Evolutionary conservation across 2,888 invertebrate species (phyloP).

Genomic region (Cybosia mesomella): DNA sequence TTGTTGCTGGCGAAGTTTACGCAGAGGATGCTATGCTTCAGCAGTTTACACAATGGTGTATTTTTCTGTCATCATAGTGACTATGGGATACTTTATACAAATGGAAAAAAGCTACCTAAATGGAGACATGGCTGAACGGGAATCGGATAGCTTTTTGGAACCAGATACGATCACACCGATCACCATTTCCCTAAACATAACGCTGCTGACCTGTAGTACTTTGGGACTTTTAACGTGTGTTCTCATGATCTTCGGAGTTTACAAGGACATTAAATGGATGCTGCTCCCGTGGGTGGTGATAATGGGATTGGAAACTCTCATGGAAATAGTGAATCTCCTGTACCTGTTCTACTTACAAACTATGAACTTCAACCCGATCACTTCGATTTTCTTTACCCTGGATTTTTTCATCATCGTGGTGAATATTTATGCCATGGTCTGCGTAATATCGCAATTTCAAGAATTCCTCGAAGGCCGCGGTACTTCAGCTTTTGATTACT

Average conservation of each 20-base stretch:
- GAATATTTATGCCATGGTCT: constrained; percentile 93
- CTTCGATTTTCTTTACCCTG: constrained; percentile 91
- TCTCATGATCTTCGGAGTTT: constrained; percentile 89
- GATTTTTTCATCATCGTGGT: constrained; percentile 92
- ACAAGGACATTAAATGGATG: constrained; percentile 89
- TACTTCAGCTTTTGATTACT: constrained; percentile 88
- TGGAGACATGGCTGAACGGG: constrained; percentile 85
- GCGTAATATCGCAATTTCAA: constrained; percentile 95
- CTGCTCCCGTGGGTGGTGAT: constrained; percentile 92
- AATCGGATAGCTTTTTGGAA: constrained; percentile 87
- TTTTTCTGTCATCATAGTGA: constrained; percentile 88
- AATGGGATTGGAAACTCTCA: constrained; percentile 88
- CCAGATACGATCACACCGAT: constrained; percentile 85
- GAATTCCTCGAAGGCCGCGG: constrained; percentile 92
- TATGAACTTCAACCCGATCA: constrained; percentile 91
- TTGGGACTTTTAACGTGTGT: constrained; percentile 90
- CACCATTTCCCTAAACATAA: constrained; percentile 90
- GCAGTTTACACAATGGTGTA: constrained; percentile 91
- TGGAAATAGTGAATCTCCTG: constrained; percentile 89
- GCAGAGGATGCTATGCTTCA: constrained; percentile 91
- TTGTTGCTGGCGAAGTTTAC: constrained; percentile 92
- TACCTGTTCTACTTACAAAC: constrained; percentile 89
- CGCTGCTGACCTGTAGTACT: constrained; percentile 89
- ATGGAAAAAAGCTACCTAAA: constrained; percentile 89
- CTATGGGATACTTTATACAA: constrained; percentile 88